Evolutionary conservation across 2,113 vertebrate species (phyloP).

Genomic region (Phycodurus eques): DNA sequence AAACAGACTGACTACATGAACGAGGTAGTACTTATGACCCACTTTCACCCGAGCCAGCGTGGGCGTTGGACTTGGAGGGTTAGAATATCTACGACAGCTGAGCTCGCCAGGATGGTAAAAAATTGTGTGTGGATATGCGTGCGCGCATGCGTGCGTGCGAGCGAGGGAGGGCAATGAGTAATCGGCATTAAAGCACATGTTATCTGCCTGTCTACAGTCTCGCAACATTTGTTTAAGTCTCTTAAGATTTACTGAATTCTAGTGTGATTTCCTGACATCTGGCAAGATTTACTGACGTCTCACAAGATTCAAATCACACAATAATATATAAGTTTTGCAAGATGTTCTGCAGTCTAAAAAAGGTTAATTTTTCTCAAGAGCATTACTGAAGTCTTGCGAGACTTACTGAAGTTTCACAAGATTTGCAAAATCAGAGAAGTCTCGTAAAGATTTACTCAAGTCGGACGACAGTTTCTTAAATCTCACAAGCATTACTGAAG

Average conservation of each 20-base stretch:
- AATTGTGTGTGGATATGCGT: slow-evolving; percentile 4
- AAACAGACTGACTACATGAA: background rate
- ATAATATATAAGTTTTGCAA: background rate
- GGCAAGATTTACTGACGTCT: background rate
- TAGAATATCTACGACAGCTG: slow-evolving; percentile 50
- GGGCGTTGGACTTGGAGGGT: slow-evolving; percentile 18
- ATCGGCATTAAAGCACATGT: background rate
- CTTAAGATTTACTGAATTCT: background rate
- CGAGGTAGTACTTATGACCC: slow-evolving; percentile 28
- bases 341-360: background rate
- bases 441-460: background rate
- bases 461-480: background rate
- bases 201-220: background rate
- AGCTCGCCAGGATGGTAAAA: slow-evolving; percentile 11
- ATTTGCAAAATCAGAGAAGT: background rate
- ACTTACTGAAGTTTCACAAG: background rate
- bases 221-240: background rate
- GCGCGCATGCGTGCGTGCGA: background rate
- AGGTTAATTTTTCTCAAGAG: background rate
- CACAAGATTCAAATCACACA: background rate
- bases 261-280: background rate
- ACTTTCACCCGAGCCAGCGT: slow-evolving; percentile 26
- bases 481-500: background rate
- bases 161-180: background rate
- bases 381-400: background rate